Evolutionary conservation across 2,888 invertebrate genomes (phyloP).

Genomic region (Yponomeuta malinellus): DNA sequence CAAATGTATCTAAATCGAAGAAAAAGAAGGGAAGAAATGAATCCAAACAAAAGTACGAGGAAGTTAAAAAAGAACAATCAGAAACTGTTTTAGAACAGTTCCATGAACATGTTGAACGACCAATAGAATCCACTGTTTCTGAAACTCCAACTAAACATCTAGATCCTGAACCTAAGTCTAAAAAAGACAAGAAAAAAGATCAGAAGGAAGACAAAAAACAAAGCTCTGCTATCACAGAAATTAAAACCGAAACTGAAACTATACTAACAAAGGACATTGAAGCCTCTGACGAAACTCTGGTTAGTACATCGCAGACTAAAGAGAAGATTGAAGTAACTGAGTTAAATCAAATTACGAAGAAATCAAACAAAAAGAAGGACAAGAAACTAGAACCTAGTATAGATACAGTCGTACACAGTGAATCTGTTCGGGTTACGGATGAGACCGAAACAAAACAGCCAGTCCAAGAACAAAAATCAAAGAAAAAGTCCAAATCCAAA

Average conservation of each 20-base stretch:
- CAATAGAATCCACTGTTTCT: neutral
- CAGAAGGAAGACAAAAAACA: slow-evolving; percentile 20
- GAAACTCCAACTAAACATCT: neutral
- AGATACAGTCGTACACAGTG: slow-evolving; percentile 7
- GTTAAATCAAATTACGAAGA: slow-evolving; percentile 15
- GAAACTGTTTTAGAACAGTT: neutral
- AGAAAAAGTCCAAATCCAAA: slow-evolving; percentile 48
- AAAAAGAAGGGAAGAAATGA: slow-evolving; percentile 40
- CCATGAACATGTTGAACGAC: neutral
- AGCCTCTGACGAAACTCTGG: neutral
- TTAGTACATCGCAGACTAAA: neutral
- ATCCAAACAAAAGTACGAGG: neutral
- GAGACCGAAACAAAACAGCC: slow-evolving; percentile 24
- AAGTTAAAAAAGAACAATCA: neutral
- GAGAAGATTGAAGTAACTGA: neutral
- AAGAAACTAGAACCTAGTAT: slow-evolving; percentile 35
- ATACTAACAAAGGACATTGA: neutral
- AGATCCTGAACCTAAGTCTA: slow-evolving; percentile 23
- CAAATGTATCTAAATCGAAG: slow-evolving; percentile 16
- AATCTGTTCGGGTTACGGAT: neutral
- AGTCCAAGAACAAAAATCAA: slow-evolving; percentile 21
- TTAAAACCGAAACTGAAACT: neutral
- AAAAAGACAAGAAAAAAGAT: slow-evolving; percentile 31
- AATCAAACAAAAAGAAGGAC: slow-evolving; percentile 44
- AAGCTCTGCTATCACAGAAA: slow-evolving; percentile 9